These are phyloP conservation scores for Drosophila acutilabella DNA, from an alignment of 2,888 invertebrate species.

Conservation along the genomic window DNA sequence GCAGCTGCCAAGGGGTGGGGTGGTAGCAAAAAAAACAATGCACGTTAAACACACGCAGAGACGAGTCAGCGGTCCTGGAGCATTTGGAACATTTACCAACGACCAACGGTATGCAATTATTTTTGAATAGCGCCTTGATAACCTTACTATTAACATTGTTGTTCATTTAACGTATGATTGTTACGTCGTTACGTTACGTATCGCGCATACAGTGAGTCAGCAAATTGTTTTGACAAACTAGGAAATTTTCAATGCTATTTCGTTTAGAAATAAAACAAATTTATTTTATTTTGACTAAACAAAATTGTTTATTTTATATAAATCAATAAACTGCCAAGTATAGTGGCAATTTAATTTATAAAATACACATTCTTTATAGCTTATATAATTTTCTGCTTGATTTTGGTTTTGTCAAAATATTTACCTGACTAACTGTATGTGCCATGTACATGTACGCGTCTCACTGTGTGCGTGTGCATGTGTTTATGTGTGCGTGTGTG, in stretches of 20 bases:
- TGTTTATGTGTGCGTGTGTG: conserved; percentile 7
- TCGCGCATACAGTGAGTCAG: neutral
- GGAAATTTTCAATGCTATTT: no score
- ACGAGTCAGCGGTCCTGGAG: conserved; percentile 85
- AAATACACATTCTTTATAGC: neutral
- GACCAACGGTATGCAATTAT: conserved; percentile 83
- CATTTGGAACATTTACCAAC: conserved; percentile 84
- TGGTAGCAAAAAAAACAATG: conserved; percentile 73
- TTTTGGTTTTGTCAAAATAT: neutral
- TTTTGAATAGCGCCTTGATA: conserved; percentile 25
- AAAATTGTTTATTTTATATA: no score
- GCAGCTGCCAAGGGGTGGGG: conserved; percentile 28
- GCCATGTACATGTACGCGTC: conserved; percentile 9
- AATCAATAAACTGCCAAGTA: no score
- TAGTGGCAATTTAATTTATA: no score
- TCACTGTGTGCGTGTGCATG: conserved; percentile 3
- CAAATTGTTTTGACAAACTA: neutral
- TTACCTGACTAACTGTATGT: neutral
- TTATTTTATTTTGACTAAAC: no score
- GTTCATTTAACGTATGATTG: conserved; percentile 36
- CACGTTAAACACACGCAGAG: conserved; percentile 85
- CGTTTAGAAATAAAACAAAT: no score
- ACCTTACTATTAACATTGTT: conserved; percentile 38
- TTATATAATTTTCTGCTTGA: neutral
- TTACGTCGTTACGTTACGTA: conserved; percentile 25